phyloP scores from a whole-genome alignment of 2,797 vertebrate species.

The Rhabdophis nuchalis region DNA sequence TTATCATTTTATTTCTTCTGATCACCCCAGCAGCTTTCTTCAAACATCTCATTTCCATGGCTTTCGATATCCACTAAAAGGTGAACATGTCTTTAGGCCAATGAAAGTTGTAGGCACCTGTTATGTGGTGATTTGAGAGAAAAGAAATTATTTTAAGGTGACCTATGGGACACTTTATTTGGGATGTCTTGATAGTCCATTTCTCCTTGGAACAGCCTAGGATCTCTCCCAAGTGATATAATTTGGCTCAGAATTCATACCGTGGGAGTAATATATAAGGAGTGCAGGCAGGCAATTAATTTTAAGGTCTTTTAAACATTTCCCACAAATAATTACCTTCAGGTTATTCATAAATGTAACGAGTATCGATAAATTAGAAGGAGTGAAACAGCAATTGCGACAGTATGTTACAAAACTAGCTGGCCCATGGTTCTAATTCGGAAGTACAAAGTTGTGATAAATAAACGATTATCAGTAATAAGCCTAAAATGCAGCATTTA shows the following conservation, averaged over 20 bases:
- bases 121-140: not conserved
- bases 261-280: not conserved
- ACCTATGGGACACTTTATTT: not conserved
- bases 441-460: conserved; percentile 19
- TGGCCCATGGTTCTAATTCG: conserved; percentile 1
- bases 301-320: not conserved
- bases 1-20: not conserved
- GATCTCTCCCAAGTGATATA: not conserved
- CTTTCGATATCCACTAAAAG: not conserved
- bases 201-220: not conserved
- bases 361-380: conserved; percentile 19
- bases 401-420: not conserved
- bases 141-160: not conserved
- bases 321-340: not conserved
- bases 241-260: not conserved
- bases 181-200: not conserved
- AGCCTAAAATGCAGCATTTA: conserved; percentile 39
- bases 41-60: not conserved
- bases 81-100: not conserved
- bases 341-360: not conserved
- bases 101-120: not conserved
- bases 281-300: not conserved
- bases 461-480: conserved; percentile 31
- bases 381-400: not conserved
- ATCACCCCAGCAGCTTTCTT: not conserved